A percentile compares a stretch with the other conserved stretches of the same genome.
Conservation (phyloP, 2,797 vertebrate species). For the Odontamblyopus rebecca region DNA sequence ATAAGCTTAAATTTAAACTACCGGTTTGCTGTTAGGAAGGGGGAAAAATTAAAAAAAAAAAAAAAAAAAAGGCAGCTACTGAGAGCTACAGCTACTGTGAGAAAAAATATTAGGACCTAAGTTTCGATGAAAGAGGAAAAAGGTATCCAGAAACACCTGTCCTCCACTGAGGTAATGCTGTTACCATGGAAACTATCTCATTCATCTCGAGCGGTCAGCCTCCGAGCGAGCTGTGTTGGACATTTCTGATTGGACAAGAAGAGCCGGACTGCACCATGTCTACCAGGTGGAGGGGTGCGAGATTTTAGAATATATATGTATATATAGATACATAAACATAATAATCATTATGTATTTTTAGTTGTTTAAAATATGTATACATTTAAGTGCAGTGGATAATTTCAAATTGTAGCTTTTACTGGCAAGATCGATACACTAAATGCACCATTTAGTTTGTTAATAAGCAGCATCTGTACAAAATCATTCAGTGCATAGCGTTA, state of each 20-base stretch:
- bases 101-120: not conserved
- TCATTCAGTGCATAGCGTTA: not conserved
- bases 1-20: no score
- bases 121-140: conserved; percentile 2
- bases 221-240: conserved; percentile 73
- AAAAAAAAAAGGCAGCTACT: no score
- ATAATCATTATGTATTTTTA: not conserved
- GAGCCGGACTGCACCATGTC: conserved; percentile 34
- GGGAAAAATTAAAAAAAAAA: no score
- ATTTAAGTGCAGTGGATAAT: not conserved
- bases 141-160: conserved; percentile 26
- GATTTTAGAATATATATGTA: not conserved
- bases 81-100: no score
- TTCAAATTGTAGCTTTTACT: not conserved
- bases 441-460: not conserved
- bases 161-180: conserved; percentile 28
- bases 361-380: conserved; percentile 16
- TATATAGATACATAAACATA: not conserved
- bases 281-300: conserved; percentile 13
- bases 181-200: conserved; percentile 67
- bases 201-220: conserved; percentile 44
- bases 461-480: not conserved
- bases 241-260: conserved; percentile 70
- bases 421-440: no score
- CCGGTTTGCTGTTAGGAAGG: no score